phyloP scores from a whole-genome alignment of 1,140 invertebrate species.

The Chrysopa pallens region DNA sequence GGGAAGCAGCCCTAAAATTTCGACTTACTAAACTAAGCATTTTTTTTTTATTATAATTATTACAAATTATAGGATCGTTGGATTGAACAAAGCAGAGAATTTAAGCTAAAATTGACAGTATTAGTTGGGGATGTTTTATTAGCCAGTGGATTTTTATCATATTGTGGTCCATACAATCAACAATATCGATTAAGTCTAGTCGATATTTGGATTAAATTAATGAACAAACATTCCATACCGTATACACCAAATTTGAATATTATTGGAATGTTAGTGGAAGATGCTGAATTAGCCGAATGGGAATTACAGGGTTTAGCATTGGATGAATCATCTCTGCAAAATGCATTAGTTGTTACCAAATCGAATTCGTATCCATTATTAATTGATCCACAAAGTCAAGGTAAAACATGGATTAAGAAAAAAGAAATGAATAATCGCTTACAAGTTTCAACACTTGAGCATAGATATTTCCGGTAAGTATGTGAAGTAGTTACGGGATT shows the following conservation, averaged over 20 bases:
- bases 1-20: too few relatives aligned
- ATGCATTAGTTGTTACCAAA: constrained; percentile 89
- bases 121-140: constrained; percentile 86
- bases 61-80: constrained; percentile 40
- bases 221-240: constrained; percentile 65
- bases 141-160: constrained; percentile 86
- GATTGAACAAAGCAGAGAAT: constrained; percentile 92
- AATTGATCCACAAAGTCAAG: constrained; percentile 92
- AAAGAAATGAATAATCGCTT: constrained; percentile 80
- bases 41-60: too few relatives aligned
- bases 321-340: constrained; percentile 95
- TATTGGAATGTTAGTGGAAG: constrained; percentile 78
- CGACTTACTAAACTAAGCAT: too few relatives aligned
- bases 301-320: constrained; percentile 88
- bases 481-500: too few relatives aligned
- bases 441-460: constrained; percentile 86
- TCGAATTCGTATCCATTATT: constrained; percentile 84
- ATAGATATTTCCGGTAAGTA: constrained; percentile 65
- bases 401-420: constrained; percentile 95
- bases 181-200: constrained; percentile 71
- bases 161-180: constrained; percentile 94
- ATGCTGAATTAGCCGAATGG: constrained; percentile 83
- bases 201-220: constrained; percentile 68
- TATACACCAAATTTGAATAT: constrained; percentile 74
- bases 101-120: constrained; percentile 74